Base-by-base conservation (phyloP, 2,888 invertebrate species). In the Leucophora obtusa region DNA sequence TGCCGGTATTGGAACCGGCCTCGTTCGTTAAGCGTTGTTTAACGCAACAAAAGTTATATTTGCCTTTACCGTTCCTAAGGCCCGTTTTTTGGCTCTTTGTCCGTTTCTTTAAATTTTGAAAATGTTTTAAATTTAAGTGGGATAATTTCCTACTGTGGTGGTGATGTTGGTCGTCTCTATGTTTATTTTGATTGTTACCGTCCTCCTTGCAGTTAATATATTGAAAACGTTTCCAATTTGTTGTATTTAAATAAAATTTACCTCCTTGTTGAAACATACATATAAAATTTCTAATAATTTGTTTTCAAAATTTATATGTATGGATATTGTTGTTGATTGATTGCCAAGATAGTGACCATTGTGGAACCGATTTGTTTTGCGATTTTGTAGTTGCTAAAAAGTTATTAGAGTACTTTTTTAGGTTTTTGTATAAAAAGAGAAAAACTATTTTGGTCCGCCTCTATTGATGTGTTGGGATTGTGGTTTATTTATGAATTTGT, bases 1-100 rank as follows among this genome's bases (percentile, higher is more conserved):
- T 82, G 76, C 83, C 82, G 81, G 80, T 81, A 69, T 71, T 63
- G 38, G 68, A 76, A 79, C 81, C 83, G 79, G 81, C 82, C 73
- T 74, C 73, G 78, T 71, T 80, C 33, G 50, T 21, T 56, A 82
- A 78, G 77, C 77, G 72, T 65, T 70, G 53, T 62, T 80, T 72
- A 18, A 76, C 75, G 80, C 80, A 69, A 5, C 65, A 56, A 21
- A 77, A 15, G 51, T 68, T 73, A 69, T 50, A 65, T 18, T 59
- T 14, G 24, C 63, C 54, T 35, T 47, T 60, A 53, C 59, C 14
- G 69, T 69, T 69, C 51, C 38, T 69, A 7, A 73, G 38, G 18
- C 72, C 76, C 69, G 72, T 69, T 62, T 73, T 77, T 68, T 77
- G 24, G 58, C 59, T 69, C 38, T 47, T 76, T 17, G 51, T 70